Evolutionary conservation across 2,888 invertebrate species (phyloP), one percentile per base, ranked within the genome.

Genomic region (Choristoneura rosaceana): DNA sequence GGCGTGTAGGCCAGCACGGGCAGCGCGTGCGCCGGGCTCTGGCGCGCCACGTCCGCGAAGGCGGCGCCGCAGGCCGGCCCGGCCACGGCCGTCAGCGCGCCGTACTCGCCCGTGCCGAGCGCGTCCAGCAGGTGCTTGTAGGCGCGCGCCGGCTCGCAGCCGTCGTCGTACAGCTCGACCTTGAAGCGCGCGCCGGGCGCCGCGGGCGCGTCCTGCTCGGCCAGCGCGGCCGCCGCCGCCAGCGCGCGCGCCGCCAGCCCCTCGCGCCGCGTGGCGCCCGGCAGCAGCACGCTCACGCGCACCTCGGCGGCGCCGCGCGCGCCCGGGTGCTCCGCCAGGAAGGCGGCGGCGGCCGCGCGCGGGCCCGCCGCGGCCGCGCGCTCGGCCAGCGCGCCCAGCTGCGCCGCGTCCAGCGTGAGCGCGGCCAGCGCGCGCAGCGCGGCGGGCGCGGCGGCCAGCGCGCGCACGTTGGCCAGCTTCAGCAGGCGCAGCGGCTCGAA

Each of bases 31-130:
- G 84, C 79, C 4, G 84, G 79, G 74, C 86, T 82, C 79, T 89
- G 90, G 3, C 88, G 86, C 74, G 90, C 87, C 70, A 88, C 88
- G 78, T 88, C 91, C 0, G 85, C 85, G 80, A 89, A 90, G 2
- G 90, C 87, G 3, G 84, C 87, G 67, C 86, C 89, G 79, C 93
- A 93, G 75, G 90, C 89, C 34, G 92, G 91, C 2, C 92, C 93
- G 55, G 85, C 89, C 73, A 89, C 84, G 15, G 85, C 91, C 55
- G 91, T 82, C 78, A 92, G 82, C 69, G 87, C 82, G 34, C 85
- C 86, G 80, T 86, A 92, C 77, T 91, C 91, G 14, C 81, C 80
- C 15, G 85, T 78, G 50, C 86, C 84, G n/a, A 87, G 84, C 38
- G 90, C 89, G 77, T 87, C 87, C 68, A 85, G 84, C 74, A 92